Percentiles rank a stretch among this genome's conserved stretches.
Conservation (phyloP, 2,113 vertebrate species). For the Tamias sibiricus region DNA sequence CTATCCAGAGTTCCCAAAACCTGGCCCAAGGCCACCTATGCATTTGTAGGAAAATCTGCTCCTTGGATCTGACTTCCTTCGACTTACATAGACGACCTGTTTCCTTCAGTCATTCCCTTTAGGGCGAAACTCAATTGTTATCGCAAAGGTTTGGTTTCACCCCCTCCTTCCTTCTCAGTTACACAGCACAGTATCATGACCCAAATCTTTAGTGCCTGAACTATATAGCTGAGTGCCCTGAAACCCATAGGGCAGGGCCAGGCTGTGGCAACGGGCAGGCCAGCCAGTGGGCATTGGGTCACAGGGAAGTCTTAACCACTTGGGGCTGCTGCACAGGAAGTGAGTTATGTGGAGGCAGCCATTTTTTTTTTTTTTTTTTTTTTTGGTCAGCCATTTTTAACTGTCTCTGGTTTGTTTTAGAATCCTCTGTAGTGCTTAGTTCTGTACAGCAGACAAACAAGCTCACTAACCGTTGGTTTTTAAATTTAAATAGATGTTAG, state of each 20-base stretch:
- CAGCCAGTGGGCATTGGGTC: slow-evolving; percentile 34
- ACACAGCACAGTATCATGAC: slow-evolving; percentile 65
- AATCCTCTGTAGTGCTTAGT: neutral
- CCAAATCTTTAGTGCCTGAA: slow-evolving; percentile 77
- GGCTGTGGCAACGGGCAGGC: neutral
- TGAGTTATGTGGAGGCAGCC: neutral
- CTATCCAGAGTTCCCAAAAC: neutral
- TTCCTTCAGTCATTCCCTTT: slow-evolving; percentile 36
- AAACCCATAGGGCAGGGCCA: slow-evolving; percentile 29
- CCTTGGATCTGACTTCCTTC: neutral
- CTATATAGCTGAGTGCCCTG: slow-evolving; percentile 57
- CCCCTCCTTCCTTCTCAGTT: slow-evolving; percentile 69
- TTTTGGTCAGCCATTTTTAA: neutral
- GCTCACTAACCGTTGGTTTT: neutral
- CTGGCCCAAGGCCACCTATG: neutral
- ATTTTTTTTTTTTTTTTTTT: neutral
- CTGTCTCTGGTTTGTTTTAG: neutral
- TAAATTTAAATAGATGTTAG: neutral
- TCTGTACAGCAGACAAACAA: neutral
- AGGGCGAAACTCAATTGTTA: slow-evolving; percentile 61
- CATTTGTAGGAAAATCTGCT: slow-evolving; percentile 1
- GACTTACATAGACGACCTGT: neutral
- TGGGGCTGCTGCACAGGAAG: neutral
- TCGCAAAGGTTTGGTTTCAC: slow-evolving; percentile 61
- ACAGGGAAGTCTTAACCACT: slow-evolving; percentile 24